Percentiles rank a stretch among this genome's conserved stretches.
phyloP scores from a whole-genome alignment of 2,113 vertebrate genomes.

The Todiramphus saurophagus region DNA sequence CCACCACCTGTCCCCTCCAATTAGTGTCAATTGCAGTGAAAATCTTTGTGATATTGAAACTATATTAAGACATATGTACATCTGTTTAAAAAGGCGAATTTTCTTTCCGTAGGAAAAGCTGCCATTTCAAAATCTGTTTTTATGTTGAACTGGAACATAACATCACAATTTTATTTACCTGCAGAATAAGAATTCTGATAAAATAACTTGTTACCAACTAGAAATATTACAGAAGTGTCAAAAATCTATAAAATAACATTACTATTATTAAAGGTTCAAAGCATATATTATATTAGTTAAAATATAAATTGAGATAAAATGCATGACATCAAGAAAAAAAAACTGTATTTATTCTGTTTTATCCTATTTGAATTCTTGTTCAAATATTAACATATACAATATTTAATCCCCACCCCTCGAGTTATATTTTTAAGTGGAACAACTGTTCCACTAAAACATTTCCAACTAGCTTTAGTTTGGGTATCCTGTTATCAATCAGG shows the following conservation, averaged over 20 bases:
- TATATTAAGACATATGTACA: slow-evolving; percentile 16
- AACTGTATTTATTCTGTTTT: rapidly evolving
- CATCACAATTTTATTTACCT: not conserved
- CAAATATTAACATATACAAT: not conserved
- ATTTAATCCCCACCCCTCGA: not conserved
- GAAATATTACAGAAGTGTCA: not conserved
- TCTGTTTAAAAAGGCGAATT: not conserved
- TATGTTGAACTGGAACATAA: not conserved
- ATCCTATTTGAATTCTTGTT: not conserved
- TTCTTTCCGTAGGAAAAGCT: not conserved
- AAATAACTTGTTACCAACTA: not conserved
- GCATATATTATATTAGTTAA: not conserved
- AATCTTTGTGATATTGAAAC: slow-evolving; percentile 7
- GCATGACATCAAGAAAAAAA: not conserved
- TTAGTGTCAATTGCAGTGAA: slow-evolving; percentile 35
- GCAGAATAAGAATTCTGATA: not conserved
- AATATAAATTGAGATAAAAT: not conserved
- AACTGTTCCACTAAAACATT: not conserved
- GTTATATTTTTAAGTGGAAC: not conserved
- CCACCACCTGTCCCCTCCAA: slow-evolving; percentile 52
- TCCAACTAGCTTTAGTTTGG: not conserved
- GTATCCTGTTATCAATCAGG: not conserved
- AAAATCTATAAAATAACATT: not conserved
- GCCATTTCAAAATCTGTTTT: not conserved
- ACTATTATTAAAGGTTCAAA: not conserved